Conservation (phyloP, 2,797 vertebrate species). For the Propithecus deckenii region DNA sequence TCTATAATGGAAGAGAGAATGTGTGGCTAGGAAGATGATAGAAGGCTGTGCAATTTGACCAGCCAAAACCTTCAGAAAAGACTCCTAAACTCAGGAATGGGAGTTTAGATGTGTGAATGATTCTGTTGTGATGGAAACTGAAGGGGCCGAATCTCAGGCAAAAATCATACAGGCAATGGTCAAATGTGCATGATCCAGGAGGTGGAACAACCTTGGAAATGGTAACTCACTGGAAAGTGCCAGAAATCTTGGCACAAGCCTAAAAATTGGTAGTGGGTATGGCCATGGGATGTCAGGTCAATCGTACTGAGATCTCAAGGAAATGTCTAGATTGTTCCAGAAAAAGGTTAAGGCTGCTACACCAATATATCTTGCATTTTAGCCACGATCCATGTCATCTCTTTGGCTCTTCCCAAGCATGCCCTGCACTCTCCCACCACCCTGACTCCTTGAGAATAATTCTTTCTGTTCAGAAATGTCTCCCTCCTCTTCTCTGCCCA, state of each 20-base stretch:
- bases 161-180: background rate
- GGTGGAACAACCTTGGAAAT: background rate
- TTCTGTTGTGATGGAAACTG: background rate
- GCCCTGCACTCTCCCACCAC: background rate
- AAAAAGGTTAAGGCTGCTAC: background rate
- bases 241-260: background rate
- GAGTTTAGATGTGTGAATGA: background rate
- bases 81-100: background rate
- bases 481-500: background rate
- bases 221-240: background rate
- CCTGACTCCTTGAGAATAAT: background rate
- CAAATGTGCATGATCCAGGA: background rate
- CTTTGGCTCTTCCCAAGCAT: background rate
- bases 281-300: background rate
- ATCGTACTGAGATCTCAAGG: background rate
- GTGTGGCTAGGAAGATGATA: background rate
- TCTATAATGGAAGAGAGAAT: background rate
- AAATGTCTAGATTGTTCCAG: background rate
- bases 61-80: conserved; percentile 10
- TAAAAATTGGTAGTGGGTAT: background rate
- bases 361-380: background rate
- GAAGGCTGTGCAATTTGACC: background rate
- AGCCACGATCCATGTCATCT: background rate
- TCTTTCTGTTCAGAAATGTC: background rate
- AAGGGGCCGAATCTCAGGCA: background rate